A percentile compares a stretch with the other conserved stretches of the same genome.
These are phyloP conservation scores for Tetranychus truncatus DNA, from an alignment of 2,888 invertebrate genomes.

Conservation along the genomic window DNA sequence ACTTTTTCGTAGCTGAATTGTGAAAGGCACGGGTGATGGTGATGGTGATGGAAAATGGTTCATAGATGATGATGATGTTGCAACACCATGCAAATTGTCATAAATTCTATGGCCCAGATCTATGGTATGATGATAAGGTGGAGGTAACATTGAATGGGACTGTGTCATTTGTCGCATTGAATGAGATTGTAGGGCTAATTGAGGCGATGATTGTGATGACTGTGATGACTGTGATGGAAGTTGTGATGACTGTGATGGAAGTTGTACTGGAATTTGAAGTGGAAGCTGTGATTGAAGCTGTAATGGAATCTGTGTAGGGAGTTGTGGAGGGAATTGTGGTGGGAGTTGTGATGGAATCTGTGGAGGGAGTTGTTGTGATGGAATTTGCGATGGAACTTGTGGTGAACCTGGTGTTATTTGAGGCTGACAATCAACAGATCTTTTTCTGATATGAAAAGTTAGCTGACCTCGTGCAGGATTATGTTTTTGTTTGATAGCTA, in stretches of 20 bases:
- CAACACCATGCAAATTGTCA: neutral
- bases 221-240: neutral
- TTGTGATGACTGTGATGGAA: neutral
- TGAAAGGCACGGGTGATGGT: conserved; percentile 38
- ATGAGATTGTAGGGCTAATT: conserved; percentile 6
- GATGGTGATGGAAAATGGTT: conserved; percentile 20
- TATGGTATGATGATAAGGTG: conserved; percentile 8
- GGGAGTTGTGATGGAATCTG: neutral
- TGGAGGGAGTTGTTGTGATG: neutral
- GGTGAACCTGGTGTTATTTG: conserved; percentile 33
- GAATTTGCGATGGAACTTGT: neutral
- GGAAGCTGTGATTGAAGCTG: neutral
- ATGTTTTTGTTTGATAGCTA: conserved; percentile 46
- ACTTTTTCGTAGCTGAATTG: conserved; percentile 77
- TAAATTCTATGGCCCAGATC: neutral
- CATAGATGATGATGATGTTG: conserved; percentile 19
- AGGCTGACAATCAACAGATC: conserved; percentile 74
- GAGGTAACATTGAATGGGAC: neutral
- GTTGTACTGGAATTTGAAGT: neutral
- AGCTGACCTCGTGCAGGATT: conserved; percentile 59
- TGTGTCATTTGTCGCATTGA: neutral
- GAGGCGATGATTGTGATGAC: neutral
- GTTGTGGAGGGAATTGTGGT: neutral
- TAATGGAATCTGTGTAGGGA: neutral
- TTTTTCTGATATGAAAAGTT: conserved; percentile 86